Evolutionary conservation across 1,140 invertebrate genomes (phyloP).

Genomic region (Listronotus bonariensis): DNA sequence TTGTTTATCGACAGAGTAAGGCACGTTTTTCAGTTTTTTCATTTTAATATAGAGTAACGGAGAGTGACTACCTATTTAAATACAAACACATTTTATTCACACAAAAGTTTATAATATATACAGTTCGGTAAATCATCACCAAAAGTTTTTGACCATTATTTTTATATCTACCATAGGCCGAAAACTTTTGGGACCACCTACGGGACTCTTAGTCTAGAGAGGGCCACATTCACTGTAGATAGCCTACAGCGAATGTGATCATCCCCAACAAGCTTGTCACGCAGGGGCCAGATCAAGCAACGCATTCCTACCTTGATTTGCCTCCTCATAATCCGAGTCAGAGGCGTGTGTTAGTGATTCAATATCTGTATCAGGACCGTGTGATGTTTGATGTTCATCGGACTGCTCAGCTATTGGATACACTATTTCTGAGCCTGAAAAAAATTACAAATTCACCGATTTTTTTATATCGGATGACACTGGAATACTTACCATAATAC

Average conservation of each 20-base stretch:
- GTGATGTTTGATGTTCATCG: conserved; percentile 76
- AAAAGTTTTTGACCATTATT: too few relatives aligned
- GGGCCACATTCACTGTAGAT: too few relatives aligned
- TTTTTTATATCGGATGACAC: too few relatives aligned
- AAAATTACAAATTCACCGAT: not conserved
- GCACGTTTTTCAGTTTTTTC: conserved; percentile 41
- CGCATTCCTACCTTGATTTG: conserved; percentile 52
- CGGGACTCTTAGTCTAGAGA: too few relatives aligned
- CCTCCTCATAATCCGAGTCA: conserved; percentile 61
- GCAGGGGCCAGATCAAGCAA: too few relatives aligned
- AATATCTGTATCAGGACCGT: conserved; percentile 66
- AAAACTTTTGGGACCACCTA: too few relatives aligned
- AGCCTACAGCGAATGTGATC: too few relatives aligned
- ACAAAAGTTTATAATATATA: too few relatives aligned
- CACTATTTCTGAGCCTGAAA: conserved; percentile 69
- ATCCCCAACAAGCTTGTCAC: too few relatives aligned
- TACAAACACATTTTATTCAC: too few relatives aligned
- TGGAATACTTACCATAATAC: conserved; percentile 62
- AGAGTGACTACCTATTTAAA: conserved; percentile 45
- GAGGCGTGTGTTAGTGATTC: conserved; percentile 58
- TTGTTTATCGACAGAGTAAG: conserved; percentile 25
- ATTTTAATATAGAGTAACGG: conserved; percentile 43
- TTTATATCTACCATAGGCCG: too few relatives aligned
- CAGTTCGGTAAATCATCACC: too few relatives aligned
- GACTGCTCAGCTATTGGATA: conserved; percentile 84